Percentiles rank a stretch among this genome's conserved stretches.
These are phyloP conservation scores for Cephus nigrinus DNA, from an alignment of 2,888 invertebrate species.

Conservation along the genomic window DNA sequence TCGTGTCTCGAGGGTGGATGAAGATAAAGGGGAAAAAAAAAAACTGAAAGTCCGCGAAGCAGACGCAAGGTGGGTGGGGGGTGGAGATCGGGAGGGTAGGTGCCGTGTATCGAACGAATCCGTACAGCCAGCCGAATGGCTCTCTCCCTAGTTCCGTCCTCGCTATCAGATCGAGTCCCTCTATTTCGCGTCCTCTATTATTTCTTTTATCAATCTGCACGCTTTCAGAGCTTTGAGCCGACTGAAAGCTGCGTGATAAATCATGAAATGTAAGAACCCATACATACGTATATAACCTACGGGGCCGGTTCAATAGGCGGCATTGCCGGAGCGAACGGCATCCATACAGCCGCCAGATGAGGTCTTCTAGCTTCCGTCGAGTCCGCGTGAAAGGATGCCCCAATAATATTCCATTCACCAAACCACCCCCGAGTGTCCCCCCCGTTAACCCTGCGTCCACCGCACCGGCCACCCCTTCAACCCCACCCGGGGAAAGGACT, in stretches of 20 bases:
- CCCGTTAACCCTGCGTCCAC: conserved; percentile 23
- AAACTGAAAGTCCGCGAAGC: not conserved
- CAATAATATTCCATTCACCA: conserved; percentile 67
- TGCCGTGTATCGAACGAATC: conserved; percentile 44
- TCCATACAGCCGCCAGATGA: conserved; percentile 64
- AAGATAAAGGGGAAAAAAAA: not conserved
- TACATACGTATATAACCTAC: conserved; percentile 50
- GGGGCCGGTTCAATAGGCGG: conserved; percentile 59
- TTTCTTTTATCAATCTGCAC: conserved; percentile 66
- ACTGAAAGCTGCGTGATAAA: conserved; percentile 66
- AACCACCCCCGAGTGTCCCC: conserved; percentile 44
- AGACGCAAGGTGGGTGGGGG: conserved; percentile 8
- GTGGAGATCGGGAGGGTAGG: not conserved
- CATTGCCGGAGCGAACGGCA: conserved; percentile 61
- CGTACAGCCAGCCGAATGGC: conserved; percentile 2
- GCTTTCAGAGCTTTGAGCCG: conserved; percentile 64
- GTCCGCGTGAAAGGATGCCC: conserved; percentile 67
- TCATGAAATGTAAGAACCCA: conserved; percentile 65
- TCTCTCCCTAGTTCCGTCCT: conserved; percentile 25
- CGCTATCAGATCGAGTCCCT: conserved; percentile 60
- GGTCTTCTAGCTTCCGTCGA: conserved; percentile 66
- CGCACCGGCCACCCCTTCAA: conserved; percentile 21
- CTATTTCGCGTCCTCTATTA: conserved; percentile 64
- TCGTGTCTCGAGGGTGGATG: not conserved
- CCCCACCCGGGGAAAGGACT: conserved; percentile 5